phyloP scores from a whole-genome alignment of 2,888 invertebrate genomes.

The Sympetrum striolatum region DNA sequence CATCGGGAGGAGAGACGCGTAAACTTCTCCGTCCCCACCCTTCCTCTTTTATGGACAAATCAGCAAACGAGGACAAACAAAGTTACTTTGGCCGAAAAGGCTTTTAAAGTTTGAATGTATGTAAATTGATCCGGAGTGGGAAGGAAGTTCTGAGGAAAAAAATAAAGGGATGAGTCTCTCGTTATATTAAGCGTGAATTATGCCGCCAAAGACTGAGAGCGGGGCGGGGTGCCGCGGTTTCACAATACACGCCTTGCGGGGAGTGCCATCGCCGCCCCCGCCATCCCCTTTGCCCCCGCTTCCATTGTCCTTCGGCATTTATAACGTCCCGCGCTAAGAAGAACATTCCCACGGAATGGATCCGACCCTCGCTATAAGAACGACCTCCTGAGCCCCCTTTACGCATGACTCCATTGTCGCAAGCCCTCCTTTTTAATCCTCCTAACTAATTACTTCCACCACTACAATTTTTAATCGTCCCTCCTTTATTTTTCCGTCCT shows the following conservation, averaged over 20 bases:
- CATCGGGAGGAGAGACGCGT: background rate
- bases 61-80: background rate
- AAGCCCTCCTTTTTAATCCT: background rate
- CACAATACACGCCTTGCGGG: background rate
- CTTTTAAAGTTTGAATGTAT: background rate
- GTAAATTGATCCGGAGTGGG: background rate
- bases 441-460: conserved; percentile 31
- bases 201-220: background rate
- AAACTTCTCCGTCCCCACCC: background rate
- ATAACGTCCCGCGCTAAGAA: background rate
- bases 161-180: background rate
- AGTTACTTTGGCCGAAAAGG: background rate
- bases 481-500: background rate
- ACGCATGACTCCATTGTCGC: background rate
- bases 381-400: background rate
- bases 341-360: background rate
- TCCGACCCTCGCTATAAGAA: background rate
- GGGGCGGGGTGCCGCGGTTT: background rate
- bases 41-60: background rate
- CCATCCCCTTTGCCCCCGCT: background rate
- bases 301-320: background rate
- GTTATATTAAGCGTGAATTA: background rate
- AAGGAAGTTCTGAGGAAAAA: background rate
- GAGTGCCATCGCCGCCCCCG: background rate
- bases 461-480: conserved; percentile 18